Base-by-base conservation (phyloP, 2,888 invertebrate species). In the Apamea anceps region DNA sequence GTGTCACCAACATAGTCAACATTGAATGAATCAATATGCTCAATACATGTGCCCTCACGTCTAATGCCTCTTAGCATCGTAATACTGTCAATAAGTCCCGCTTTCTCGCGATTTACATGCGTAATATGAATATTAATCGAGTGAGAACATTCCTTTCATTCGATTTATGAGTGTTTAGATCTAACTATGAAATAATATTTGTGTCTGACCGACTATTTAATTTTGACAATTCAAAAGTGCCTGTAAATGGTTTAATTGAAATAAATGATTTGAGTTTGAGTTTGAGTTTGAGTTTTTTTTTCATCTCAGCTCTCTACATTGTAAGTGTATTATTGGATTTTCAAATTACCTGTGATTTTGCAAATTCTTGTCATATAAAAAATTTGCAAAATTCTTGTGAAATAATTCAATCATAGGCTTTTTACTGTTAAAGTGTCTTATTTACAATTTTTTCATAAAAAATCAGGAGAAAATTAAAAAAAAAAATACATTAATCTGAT, bases 41-140 rank as follows among this genome's bases (percentile, higher is more conserved):
- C 68, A 60, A 72, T 84, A 67, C 70, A 65, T 68, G 32, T 81
- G 73, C 75, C 42, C 62, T 76, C 71, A 79, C 72, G 68, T 75
- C 71, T 79, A 80, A 86, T 80, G 68, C 85, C 88, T 86, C 83
- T 83, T 89, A 89, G 42, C 78, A 71, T 77, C 75, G 85, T 89
- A 85, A 85, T 77, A 75, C 87, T 87, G 89, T 81, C 89, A 89
- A 85, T 88, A 89, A 80, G 85, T 79, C 78, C 45, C 70, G 48
- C 57, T 87, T 89, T 75, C 87, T 3, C 12, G 72, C 80, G 80
- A 88, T 83, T 87, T 83, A 82, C 87, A 85, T 68, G 81, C 83
- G 81, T 87, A 87, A 77, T 83, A 87, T 88, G 85, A 87, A 88
- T 88, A 88, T 83, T 89, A 89, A 88, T 74, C 57, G 63, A 37